These are phyloP conservation scores for Plumapathes pennacea DNA, from an alignment of 92 coral and sea anemone genomes.

Conservation along the genomic window DNA sequence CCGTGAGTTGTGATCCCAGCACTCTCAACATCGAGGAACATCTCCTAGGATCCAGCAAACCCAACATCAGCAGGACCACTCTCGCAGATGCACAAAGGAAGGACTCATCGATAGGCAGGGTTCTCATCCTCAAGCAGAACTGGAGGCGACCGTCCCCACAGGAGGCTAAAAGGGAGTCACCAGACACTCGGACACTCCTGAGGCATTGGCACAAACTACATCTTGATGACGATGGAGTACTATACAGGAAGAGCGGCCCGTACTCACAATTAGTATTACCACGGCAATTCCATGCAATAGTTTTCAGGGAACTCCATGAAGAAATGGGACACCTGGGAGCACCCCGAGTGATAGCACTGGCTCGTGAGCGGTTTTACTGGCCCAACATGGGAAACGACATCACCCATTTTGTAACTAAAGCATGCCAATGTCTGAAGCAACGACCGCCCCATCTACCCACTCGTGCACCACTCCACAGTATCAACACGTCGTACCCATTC, in stretches of 20 bases:
- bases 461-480: slow-evolving; percentile 4
- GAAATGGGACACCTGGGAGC: slow-evolving; percentile 34
- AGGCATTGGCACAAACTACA: slow-evolving; percentile 12
- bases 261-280: slow-evolving; percentile 21
- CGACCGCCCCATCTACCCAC: background rate
- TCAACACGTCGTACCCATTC: slow-evolving; percentile 2
- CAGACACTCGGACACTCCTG: slow-evolving; percentile 7
- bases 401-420: background rate
- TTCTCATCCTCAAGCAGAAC: background rate
- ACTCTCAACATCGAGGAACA: slow-evolving; percentile 4
- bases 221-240: slow-evolving; percentile 4
- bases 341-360: background rate
- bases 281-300: slow-evolving; percentile 3
- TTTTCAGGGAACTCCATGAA: slow-evolving; percentile 21
- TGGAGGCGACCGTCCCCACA: too few relatives aligned
- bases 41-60: background rate
- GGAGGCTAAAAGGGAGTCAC: slow-evolving; percentile 4
- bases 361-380: slow-evolving; percentile 43
- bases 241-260: slow-evolving; percentile 12
- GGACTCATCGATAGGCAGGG: slow-evolving; percentile 6
- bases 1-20: slow-evolving; percentile 8
- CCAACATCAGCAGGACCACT: background rate
- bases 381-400: background rate
- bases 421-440: slow-evolving; percentile 1
- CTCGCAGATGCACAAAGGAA: slow-evolving; percentile 8